These are phyloP conservation scores for Heterodera filipjevi DNA, from an alignment of 2,888 invertebrate species.

Conservation along the genomic window DNA sequence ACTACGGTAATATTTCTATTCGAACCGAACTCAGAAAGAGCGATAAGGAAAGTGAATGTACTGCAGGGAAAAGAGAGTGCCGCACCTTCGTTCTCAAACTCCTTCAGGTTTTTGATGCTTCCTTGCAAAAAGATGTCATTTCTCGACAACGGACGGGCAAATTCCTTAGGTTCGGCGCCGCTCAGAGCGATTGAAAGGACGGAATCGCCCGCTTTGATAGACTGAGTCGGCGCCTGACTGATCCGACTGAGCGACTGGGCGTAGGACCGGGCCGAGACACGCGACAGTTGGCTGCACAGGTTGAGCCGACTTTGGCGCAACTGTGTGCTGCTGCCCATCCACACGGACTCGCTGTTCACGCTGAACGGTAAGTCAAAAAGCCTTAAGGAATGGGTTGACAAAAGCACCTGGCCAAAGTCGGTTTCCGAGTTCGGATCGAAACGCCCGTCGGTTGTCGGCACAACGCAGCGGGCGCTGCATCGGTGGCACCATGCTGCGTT, in stretches of 20 bases:
- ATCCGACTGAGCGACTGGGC: slow-evolving; percentile 61
- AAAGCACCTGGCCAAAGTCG: slow-evolving; percentile 40
- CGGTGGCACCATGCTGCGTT: slow-evolving; percentile 3
- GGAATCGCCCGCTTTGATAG: slow-evolving; percentile 50
- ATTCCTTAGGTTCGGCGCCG: slow-evolving; percentile 61
- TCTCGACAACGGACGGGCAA: slow-evolving; percentile 57
- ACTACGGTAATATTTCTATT: no score
- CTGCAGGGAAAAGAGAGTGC: neutral
- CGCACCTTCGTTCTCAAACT: slow-evolving; percentile 71
- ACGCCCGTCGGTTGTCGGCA: slow-evolving; percentile 21
- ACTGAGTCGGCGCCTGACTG: slow-evolving; percentile 37
- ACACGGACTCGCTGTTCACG: slow-evolving; percentile 49
- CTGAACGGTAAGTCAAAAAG: slow-evolving; percentile 25
- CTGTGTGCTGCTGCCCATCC: slow-evolving; percentile 49
- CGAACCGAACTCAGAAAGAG: no score
- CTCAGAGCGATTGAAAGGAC: slow-evolving; percentile 58
- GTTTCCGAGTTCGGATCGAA: slow-evolving; percentile 37
- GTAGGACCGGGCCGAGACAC: slow-evolving; percentile 54
- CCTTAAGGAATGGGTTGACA: neutral
- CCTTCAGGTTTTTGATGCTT: slow-evolving; percentile 87
- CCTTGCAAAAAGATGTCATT: slow-evolving; percentile 98
- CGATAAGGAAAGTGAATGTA: neutral
- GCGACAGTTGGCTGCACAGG: slow-evolving; percentile 45
- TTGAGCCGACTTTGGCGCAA: slow-evolving; percentile 51
- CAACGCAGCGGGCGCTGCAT: neutral